Conservation (phyloP, 2,113 vertebrate genomes). For the Melospiza georgiana region DNA sequence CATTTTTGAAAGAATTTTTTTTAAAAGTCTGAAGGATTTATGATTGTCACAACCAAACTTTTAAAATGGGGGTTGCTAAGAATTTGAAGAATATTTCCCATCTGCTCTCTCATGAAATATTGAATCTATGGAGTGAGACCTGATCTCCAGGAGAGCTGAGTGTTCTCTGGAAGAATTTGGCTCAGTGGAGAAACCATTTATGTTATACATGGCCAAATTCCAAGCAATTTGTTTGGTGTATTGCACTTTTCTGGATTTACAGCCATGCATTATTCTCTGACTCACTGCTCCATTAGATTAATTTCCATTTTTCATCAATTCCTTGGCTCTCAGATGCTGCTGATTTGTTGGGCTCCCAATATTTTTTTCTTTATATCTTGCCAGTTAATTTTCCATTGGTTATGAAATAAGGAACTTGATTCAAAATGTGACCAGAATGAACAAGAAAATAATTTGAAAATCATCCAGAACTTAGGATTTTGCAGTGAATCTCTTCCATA, state of each 20-base stretch:
- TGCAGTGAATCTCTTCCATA: neutral
- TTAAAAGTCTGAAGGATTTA: neutral
- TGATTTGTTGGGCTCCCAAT: neutral
- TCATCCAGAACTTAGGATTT: neutral
- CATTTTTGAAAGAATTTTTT: neutral
- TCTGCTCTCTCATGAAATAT: neutral
- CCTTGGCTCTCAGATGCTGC: neutral
- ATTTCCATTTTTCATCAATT: conserved; percentile 13
- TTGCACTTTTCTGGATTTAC: neutral
- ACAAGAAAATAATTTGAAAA: neutral
- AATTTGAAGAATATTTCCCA: neutral
- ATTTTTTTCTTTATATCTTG: neutral
- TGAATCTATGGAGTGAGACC: neutral
- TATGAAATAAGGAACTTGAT: neutral
- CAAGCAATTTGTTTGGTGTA: neutral
- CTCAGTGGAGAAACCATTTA: neutral
- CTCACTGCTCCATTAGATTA: neutral
- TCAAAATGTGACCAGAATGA: neutral
- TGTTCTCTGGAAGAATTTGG: neutral
- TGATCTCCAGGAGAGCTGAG: neutral
- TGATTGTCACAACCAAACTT: too few relatives aligned
- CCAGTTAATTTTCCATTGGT: neutral
- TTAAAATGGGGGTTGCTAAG: neutral
- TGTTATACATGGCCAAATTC: neutral
- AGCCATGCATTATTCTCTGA: neutral